These are phyloP conservation scores for Sphaerodactylus townsendi DNA, from an alignment of 2,113 vertebrate species.

Conservation along the genomic window DNA sequence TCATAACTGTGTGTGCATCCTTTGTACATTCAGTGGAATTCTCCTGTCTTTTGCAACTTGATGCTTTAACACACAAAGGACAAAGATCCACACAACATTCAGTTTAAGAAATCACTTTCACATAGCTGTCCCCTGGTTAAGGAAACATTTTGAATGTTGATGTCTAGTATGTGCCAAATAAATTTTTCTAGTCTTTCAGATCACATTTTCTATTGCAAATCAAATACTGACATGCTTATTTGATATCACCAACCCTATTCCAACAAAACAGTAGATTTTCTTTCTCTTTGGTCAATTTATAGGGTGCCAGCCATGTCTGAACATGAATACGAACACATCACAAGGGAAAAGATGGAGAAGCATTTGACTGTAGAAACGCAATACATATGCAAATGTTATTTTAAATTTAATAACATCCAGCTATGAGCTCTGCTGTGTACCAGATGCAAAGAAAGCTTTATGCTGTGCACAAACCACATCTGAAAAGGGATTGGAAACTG, in stretches of 20 bases:
- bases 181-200: slow-evolving; percentile 6
- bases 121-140: background rate
- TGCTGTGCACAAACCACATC: background rate
- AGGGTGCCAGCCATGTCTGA: slow-evolving; percentile 17
- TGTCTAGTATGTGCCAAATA: background rate
- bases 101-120: background rate
- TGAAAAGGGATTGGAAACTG: background rate
- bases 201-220: background rate
- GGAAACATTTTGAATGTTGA: background rate
- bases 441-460: slow-evolving; percentile 5
- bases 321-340: slow-evolving; percentile 10
- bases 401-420: slow-evolving; percentile 14
- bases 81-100: background rate
- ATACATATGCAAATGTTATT: slow-evolving; percentile 37
- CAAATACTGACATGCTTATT: background rate
- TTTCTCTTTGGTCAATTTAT: slow-evolving; percentile 24
- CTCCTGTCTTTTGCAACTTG: background rate
- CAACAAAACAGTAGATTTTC: slow-evolving; percentile 24
- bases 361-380: slow-evolving; percentile 32
- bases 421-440: background rate
- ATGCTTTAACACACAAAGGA: background rate
- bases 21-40: background rate
- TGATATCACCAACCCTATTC: background rate
- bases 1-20: background rate
- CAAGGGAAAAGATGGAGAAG: slow-evolving; percentile 42